Evolutionary conservation across 2,797 vertebrate genomes (phyloP), one percentile per base, ranked within the genome.

Genomic region (Linurgus olivaceus): DNA sequence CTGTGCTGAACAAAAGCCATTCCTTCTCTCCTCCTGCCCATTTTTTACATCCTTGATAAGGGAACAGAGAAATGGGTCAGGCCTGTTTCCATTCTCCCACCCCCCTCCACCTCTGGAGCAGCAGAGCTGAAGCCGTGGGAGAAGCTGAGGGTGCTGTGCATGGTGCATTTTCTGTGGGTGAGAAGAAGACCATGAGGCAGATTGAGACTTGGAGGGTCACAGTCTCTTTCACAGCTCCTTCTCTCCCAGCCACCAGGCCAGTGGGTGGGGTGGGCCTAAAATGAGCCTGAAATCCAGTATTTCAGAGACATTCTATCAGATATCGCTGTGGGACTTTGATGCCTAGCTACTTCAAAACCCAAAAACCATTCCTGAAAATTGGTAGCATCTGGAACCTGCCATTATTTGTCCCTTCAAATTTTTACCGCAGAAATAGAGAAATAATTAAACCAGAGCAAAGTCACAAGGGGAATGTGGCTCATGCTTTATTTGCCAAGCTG

Each of bases 401-500:
- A 2, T 79, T 76, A 47, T 84, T 63, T 66, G 28, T 31, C 77
- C 52, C 42, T 77, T 29, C 37, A 26, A 58, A 62, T 80, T 88
- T 87, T 68, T 77, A 31, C 45, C 42, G 50, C 2, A 73, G 80
- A 77, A 79, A 55, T 2, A 71, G 23, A 77, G 24, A 61, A 92
- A 93, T 57, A 63, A 77, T 67, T 76, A 67, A 92, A 90, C 16
- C 13, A 58, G 63, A 71, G 21, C 4, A 80, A 86, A 88, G 63
- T 68, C 79, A 66, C 31, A 51, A 78, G n/a, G 6, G 25, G 13
- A 67, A 66, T 31, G 47, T 67, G 50, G 83, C 38, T 91, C 59
- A 37, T 51, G 66, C 35, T 63, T 85, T 83, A 48, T 79, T 94
- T 83, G 13, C 55, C 35, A 80, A 86, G 47, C 9, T 20, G 33